Evolutionary conservation across 2,113 vertebrate genomes (phyloP).

Genomic region (Epinephelus moara): DNA sequence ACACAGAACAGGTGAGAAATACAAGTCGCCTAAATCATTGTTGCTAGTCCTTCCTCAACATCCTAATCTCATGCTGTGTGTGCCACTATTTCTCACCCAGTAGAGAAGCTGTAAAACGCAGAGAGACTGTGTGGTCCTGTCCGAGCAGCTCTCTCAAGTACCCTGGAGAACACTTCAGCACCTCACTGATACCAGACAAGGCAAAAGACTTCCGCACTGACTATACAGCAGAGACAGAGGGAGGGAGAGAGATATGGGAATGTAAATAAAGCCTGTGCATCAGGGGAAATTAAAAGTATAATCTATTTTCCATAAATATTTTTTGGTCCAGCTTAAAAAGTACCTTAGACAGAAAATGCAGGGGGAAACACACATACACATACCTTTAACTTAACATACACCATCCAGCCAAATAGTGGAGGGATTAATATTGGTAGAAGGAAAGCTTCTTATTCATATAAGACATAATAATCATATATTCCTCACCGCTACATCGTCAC

Average conservation of each 20-base stretch:
- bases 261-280: slow-evolving; percentile 1
- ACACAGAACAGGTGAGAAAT: background rate
- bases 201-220: slow-evolving; percentile 90
- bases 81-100: slow-evolving; percentile 86
- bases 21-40: background rate
- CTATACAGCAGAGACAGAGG: slow-evolving; percentile 73
- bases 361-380: background rate
- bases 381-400: background rate
- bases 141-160: slow-evolving; percentile 83
- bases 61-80: background rate
- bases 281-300: background rate
- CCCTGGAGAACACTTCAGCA: slow-evolving; percentile 83
- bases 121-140: slow-evolving; percentile 85
- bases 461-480: background rate
- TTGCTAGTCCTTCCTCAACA: background rate
- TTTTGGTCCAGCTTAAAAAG: background rate
- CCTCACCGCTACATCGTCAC: slow-evolving; percentile 84
- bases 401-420: background rate
- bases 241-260: background rate
- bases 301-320: slow-evolving; percentile 9
- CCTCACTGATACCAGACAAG: slow-evolving; percentile 83
- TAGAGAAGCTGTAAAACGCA: slow-evolving; percentile 85
- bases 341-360: background rate
- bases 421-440: background rate
- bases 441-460: background rate